These are phyloP conservation scores for Hapalemur alaotrensis DNA, from an alignment of 2,797 vertebrate species.

Conservation along the genomic window DNA sequence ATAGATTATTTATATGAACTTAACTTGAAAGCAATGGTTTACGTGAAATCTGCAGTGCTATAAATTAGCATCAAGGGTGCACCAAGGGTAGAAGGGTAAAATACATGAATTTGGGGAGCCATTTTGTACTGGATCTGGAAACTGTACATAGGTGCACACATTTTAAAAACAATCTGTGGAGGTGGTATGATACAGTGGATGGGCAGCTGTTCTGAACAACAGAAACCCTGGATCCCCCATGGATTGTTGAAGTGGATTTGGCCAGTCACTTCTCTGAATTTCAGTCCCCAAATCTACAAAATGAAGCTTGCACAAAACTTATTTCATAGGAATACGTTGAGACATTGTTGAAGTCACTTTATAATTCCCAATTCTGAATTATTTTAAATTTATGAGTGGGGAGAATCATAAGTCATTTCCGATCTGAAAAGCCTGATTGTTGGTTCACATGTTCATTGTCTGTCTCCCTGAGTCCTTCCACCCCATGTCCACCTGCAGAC, in stretches of 20 bases:
- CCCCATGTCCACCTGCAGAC: not conserved
- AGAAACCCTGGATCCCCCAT: not conserved
- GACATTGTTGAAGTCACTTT: not conserved
- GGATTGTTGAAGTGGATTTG: not conserved
- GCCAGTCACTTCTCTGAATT: not conserved
- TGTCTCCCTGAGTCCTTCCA: not conserved
- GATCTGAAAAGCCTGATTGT: not conserved
- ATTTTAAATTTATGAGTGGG: not conserved
- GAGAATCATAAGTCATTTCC: not conserved
- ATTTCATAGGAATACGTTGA: not conserved
- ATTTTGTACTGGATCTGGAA: not conserved
- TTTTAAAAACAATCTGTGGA: not conserved
- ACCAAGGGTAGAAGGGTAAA: not conserved
- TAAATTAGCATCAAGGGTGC: not conserved
- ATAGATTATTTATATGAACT: not conserved
- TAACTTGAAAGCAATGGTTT: slow-evolving; percentile 6
- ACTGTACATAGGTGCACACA: not conserved
- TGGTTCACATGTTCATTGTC: not conserved
- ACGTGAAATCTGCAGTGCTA: not conserved
- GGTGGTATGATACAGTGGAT: not conserved
- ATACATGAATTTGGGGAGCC: not conserved
- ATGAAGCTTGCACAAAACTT: not conserved
- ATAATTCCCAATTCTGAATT: slow-evolving; percentile 35
- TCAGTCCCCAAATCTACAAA: slow-evolving; percentile 7
- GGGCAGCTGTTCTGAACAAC: not conserved